Evolutionary conservation across 1,140 invertebrate genomes (phyloP).

Genomic region (Sipha flava): DNA sequence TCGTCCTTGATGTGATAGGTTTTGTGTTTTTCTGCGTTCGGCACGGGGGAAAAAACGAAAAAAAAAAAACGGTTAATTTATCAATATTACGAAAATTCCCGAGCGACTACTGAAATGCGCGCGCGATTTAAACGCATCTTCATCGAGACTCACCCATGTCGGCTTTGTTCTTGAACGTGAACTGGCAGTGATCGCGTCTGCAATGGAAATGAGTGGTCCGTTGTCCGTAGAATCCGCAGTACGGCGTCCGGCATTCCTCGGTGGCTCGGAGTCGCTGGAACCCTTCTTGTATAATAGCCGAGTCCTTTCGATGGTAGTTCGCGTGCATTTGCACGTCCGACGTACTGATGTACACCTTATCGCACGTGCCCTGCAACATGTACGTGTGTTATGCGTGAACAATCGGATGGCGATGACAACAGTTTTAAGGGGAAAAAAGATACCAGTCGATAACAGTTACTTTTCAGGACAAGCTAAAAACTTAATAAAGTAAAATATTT

Average conservation of each 20-base stretch:
- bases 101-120: too few relatives aligned
- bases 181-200: conserved; percentile 75
- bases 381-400: too few relatives aligned
- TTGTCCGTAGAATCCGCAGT: conserved; percentile 89
- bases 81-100: neutral
- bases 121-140: too few relatives aligned
- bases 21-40: conserved; percentile 90
- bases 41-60: neutral
- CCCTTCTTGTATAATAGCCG: conserved; percentile 93
- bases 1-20: conserved; percentile 97
- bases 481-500: too few relatives aligned
- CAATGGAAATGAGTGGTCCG: conserved; percentile 97
- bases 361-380: conserved; percentile 64
- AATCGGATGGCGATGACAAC: too few relatives aligned
- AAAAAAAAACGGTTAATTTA: neutral
- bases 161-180: conserved; percentile 97
- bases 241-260: conserved; percentile 76
- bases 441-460: too few relatives aligned
- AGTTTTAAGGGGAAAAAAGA: too few relatives aligned
- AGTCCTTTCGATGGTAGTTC: conserved; percentile 96
- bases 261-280: conserved; percentile 86
- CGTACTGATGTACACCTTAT: conserved; percentile 97
- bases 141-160: conserved; percentile 83
- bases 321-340: conserved; percentile 99
- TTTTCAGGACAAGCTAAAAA: too few relatives aligned